A percentile compares a stretch with the other conserved stretches of the same genome.
Conservation (phyloP, 2,113 vertebrate species). For the Passer montanus region DNA sequence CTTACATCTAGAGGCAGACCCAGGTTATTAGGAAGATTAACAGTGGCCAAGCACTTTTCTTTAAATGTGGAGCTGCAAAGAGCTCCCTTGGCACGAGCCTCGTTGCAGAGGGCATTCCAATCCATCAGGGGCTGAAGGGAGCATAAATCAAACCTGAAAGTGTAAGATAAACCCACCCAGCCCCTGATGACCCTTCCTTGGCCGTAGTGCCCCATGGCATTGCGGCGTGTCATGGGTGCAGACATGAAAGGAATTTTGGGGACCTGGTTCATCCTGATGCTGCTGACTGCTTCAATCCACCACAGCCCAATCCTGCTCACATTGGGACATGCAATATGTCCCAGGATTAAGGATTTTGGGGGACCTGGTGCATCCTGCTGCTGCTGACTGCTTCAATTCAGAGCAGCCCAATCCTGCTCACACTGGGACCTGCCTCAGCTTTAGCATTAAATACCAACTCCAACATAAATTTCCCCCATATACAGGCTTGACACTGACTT, state of each 20-base stretch:
- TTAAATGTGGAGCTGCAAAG: background rate
- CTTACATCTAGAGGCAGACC: background rate
- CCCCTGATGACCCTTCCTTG: background rate
- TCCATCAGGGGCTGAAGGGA: background rate
- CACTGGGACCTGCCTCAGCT: background rate
- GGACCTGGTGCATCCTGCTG: background rate
- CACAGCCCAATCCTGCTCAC: background rate
- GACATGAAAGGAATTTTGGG: background rate
- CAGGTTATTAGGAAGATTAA: background rate
- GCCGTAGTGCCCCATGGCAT: background rate
- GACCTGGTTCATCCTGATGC: background rate
- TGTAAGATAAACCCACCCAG: background rate
- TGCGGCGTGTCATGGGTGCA: background rate
- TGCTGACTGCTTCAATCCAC: background rate
- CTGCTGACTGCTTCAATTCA: background rate
- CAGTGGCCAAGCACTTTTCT: background rate
- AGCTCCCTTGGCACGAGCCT: fast-evolving
- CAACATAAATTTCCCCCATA: background rate
- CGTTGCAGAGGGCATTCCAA: background rate
- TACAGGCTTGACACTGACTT: background rate
- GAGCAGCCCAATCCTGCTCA: background rate
- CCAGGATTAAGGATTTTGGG: too few species aligned
- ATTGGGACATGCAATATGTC: fast-evolving
- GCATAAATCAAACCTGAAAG: background rate
- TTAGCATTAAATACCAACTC: background rate